Evolutionary conservation across 2,797 vertebrate genomes (phyloP).

Genomic region (Falco rusticolus): DNA sequence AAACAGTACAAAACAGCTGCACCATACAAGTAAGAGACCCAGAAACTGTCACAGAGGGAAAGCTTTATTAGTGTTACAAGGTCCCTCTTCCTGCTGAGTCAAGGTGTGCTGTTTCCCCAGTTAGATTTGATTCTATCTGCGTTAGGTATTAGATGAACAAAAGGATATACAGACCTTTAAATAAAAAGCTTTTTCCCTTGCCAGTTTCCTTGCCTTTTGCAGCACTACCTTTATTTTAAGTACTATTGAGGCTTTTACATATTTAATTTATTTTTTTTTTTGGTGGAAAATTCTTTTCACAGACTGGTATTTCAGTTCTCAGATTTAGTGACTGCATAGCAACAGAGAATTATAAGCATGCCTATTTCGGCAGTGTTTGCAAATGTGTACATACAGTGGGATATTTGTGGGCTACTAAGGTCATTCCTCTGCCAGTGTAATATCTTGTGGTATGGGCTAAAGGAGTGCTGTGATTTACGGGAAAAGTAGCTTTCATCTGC

Average conservation of each 20-base stretch:
- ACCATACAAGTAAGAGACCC: neutral
- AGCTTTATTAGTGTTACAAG: neutral
- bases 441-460: neutral
- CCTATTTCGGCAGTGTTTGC: neutral
- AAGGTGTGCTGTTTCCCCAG: neutral
- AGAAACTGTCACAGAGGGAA: neutral
- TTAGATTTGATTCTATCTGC: neutral
- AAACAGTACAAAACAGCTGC: neutral
- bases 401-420: neutral
- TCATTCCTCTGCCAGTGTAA: neutral
- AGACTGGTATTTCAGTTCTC: neutral
- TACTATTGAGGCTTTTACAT: neutral
- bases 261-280: neutral
- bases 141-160: neutral
- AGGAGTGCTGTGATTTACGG: neutral
- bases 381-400: neutral
- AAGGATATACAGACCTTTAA: neutral
- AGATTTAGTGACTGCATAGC: neutral
- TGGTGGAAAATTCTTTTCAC: neutral
- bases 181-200: neutral
- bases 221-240: neutral
- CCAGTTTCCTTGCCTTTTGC: neutral
- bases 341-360: neutral
- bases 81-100: neutral
- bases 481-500: neutral